Conservation (phyloP, 2,113 vertebrate genomes). For the Tylochromis polylepis region DNA sequence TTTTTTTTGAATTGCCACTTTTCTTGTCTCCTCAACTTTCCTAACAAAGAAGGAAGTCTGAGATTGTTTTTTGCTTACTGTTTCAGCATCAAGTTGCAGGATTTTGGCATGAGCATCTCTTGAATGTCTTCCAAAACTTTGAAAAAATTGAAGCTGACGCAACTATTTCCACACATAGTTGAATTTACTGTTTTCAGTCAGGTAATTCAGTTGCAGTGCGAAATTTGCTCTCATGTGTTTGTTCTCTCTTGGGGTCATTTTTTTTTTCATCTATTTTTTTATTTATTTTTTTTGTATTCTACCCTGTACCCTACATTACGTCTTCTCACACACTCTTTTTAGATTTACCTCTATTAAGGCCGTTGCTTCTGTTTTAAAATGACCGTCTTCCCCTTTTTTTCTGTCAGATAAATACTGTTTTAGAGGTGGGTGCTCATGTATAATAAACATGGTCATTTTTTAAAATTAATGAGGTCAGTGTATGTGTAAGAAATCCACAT, state of each 20-base stretch:
- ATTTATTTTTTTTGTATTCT: constrained; percentile 8
- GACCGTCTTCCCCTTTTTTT: not conserved
- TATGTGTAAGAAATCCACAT: not conserved
- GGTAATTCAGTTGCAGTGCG: constrained; percentile 24
- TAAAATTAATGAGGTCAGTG: not conserved
- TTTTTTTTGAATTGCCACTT: constrained; percentile 2
- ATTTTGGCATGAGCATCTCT: constrained; percentile 40
- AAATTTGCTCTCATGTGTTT: constrained; percentile 37
- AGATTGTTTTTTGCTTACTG: constrained; percentile 3
- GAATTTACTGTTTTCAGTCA: constrained; percentile 26
- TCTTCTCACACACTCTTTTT: not conserved
- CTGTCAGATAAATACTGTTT: not conserved
- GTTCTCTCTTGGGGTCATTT: not conserved
- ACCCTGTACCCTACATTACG: not conserved
- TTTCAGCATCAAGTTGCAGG: constrained; percentile 22
- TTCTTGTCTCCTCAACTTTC: constrained; percentile 25
- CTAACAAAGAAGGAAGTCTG: constrained; percentile 9
- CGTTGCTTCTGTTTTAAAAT: not conserved
- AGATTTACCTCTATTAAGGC: not conserved
- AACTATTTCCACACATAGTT: constrained; percentile 58
- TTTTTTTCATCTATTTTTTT: not conserved
- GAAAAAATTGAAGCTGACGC: constrained; percentile 45
- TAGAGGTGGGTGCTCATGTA: not conserved
- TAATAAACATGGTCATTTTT: not conserved
- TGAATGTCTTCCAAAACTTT: constrained; percentile 46